A percentile compares a stretch with the other conserved stretches of the same genome.
Evolutionary conservation across 2,797 vertebrate genomes (phyloP).

Genomic region (Cercopithecus diana): DNA sequence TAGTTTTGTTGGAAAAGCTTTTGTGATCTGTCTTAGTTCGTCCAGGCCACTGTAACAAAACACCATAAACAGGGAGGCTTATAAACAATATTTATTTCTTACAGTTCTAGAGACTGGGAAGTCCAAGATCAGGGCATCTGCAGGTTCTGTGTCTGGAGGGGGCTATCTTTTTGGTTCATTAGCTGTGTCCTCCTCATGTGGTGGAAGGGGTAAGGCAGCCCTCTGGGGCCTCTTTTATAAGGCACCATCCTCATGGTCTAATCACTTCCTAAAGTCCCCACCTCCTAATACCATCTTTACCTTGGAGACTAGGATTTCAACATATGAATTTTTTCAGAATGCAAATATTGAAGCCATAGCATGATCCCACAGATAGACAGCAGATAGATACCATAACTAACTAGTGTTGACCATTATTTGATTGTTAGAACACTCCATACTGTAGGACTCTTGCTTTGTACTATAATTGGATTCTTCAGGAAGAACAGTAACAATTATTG

Average conservation of each 20-base stretch:
- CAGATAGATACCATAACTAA: background rate
- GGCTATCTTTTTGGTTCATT: background rate
- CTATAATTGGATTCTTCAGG: background rate
- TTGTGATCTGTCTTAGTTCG: background rate
- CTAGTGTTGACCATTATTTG: background rate
- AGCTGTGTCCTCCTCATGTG: too few species aligned
- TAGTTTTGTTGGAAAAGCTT: slow-evolving; percentile 8
- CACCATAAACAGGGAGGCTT: background rate
- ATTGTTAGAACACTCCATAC: background rate
- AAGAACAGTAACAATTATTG: background rate
- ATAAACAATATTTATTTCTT: background rate
- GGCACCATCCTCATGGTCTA: background rate
- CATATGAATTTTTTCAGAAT: background rate
- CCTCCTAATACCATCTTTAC: background rate
- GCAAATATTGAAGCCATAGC: background rate
- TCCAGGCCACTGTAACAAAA: background rate
- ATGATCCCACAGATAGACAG: background rate
- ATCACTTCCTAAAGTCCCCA: background rate
- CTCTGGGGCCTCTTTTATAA: background rate
- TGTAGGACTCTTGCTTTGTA: background rate
- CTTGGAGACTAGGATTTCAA: background rate
- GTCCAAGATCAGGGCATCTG: background rate
- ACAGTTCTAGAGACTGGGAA: background rate
- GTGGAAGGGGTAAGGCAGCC: too few species aligned
- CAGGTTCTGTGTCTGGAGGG: background rate